Percentiles rank a stretch among this genome's conserved stretches.
phyloP scores from a whole-genome alignment of 2,113 vertebrate species.

The Phyllostomus hastatus region DNA sequence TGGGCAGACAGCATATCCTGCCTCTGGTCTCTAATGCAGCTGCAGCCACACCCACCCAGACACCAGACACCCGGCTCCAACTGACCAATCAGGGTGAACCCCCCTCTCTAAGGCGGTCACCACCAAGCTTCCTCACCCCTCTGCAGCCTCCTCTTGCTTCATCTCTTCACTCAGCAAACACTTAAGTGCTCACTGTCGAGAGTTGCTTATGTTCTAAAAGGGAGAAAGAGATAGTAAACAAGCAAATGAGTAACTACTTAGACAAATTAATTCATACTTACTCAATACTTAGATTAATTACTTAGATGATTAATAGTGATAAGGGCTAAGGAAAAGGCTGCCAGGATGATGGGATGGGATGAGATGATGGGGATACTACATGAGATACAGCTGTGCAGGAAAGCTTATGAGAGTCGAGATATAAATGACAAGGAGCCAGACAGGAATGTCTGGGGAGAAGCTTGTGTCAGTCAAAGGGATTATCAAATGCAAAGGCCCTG shows the following conservation, averaged over 20 bases:
- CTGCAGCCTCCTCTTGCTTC: not conserved
- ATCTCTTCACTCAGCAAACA: not conserved
- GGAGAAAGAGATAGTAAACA: not conserved
- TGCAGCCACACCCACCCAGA: not conserved
- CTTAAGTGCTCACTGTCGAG: not conserved
- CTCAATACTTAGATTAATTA: not conserved
- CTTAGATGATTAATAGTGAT: not conserved
- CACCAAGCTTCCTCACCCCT: not conserved
- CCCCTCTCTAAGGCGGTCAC: not conserved
- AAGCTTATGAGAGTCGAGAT: not conserved
- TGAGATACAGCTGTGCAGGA: not conserved
- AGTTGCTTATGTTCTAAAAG: not conserved
- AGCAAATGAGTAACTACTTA: not conserved
- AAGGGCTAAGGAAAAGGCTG: not conserved
- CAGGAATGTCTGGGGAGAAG: not conserved
- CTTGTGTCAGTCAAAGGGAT: not conserved
- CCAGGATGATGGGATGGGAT: not conserved
- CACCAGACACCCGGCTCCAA: not conserved
- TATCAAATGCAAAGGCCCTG: not conserved
- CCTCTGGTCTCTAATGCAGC: not conserved
- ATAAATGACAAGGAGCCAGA: not conserved
- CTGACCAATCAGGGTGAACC: not conserved
- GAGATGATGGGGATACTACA: not conserved
- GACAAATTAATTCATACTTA: not conserved
- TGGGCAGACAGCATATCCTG: not conserved